Percentiles rank a stretch among this genome's conserved stretches.
phyloP scores from a whole-genome alignment of 2,113 vertebrate species.

The Vulpes ferrilata region DNA sequence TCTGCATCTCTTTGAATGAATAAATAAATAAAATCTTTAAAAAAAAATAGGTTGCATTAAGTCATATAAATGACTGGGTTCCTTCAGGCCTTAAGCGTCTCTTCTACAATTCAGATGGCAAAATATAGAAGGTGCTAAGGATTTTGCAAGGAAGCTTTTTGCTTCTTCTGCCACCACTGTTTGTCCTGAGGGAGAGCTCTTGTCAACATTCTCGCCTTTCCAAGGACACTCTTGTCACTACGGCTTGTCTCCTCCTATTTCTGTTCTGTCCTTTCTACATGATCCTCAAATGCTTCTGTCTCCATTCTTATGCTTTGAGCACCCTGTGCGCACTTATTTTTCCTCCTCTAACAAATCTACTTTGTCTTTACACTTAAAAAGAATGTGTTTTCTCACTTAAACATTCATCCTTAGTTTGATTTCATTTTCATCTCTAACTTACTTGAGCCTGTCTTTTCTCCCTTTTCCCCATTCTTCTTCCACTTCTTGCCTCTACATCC shows the following conservation, averaged over 20 bases:
- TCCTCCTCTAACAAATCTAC: background rate
- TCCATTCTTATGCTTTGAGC: background rate
- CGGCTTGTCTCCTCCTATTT: background rate
- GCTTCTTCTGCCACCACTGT: background rate
- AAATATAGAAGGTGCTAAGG: background rate
- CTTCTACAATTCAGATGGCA: background rate
- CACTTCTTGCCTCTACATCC: background rate
- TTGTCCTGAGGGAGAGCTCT: background rate
- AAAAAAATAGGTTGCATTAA: background rate
- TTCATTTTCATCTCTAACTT: background rate
- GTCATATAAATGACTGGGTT: background rate
- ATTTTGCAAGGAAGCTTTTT: background rate
- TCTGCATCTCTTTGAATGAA: too few species aligned
- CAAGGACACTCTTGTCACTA: background rate
- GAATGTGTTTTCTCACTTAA: background rate
- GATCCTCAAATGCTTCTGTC: background rate
- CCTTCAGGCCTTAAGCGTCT: conserved; percentile 30
- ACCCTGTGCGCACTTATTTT: background rate
- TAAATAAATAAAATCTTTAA: too few species aligned
- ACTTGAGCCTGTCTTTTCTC: background rate
- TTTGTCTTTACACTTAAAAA: conserved; percentile 13
- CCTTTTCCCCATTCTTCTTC: background rate
- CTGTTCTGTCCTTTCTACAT: background rate
- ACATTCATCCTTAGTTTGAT: background rate
- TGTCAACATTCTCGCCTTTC: background rate